Conservation (phyloP, 1,140 invertebrate species). For the Cherax quadricarinatus region DNA sequence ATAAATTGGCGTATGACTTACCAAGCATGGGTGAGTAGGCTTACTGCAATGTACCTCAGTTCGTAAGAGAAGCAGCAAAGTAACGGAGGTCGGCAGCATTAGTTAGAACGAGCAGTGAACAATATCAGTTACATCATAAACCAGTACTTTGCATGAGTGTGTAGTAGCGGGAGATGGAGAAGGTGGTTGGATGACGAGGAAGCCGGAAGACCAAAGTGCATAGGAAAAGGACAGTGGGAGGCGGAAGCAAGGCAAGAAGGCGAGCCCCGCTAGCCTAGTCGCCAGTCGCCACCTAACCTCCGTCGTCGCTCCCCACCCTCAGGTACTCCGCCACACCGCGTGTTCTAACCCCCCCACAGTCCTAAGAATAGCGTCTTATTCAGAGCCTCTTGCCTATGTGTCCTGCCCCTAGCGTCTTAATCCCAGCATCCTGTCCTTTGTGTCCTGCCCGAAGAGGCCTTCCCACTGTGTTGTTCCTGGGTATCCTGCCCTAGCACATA, state of each 20-base stretch:
- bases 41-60: too few species aligned
- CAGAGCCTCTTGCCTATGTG: not conserved
- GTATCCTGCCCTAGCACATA: too few species aligned
- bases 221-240: constrained; percentile 30
- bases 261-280: not conserved
- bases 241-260: constrained; percentile 30
- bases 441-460: not conserved
- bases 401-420: too few species aligned
- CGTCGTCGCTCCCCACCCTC: constrained; percentile 12
- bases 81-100: too few species aligned
- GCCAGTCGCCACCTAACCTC: constrained; percentile 23
- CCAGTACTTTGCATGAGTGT: not conserved
- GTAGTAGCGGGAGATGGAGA: not conserved
- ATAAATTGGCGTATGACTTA: too few species aligned
- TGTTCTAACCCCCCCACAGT: too few species aligned
- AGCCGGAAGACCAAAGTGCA: not conserved
- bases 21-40: too few species aligned
- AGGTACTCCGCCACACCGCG: not conserved
- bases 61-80: too few species aligned
- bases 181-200: constrained; percentile 4
- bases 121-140: too few species aligned
- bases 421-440: not conserved
- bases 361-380: too few species aligned
- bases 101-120: too few species aligned
- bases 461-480: too few species aligned